Base-by-base conservation (phyloP, 2,888 invertebrate species). In the Caenorhabditis sinica region DNA sequence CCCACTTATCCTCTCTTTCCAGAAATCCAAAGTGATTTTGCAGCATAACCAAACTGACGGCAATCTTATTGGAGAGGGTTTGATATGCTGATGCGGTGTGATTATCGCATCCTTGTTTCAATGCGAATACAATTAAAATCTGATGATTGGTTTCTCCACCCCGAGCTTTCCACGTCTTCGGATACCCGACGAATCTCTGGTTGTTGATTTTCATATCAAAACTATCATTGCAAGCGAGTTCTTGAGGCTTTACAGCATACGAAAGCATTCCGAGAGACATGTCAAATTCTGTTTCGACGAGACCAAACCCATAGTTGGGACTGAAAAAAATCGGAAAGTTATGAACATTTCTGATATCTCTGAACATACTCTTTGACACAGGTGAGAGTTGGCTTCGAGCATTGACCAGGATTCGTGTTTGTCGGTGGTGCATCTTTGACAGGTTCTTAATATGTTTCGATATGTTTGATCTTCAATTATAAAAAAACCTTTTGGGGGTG, bases 191-290 rank as follows among this genome's bases (percentile, higher is more conserved):
- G 72, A 89, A 91, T 49, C 91, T 80, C 51, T 87, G 82, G 40
- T 88, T 90, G 80, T 91, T 90, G 28, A 91, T 86, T 79, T 88
- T 87, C 80, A 90, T 68, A 45, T 88, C 89, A 74, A 91, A 90
- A 9, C 86, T 83, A 53, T 87, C 74, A 43, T 89, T 88, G 51
- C 76, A 81, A 3, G 71, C 79, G n/a, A 76, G 80, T 45, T 86
- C 83, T 53, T 89, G 90, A n/a, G 88, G 87, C 66, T 85, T 87
- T 11, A 91, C 80, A 20, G 89, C 79, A 9, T 87, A 73, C 0
- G 89, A 89, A n/a, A 91, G 81, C 85, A 90, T 88, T 51, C 85
- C 85, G 8, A 88, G 82, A 11, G 88, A 82, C 61, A 91, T 71
- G 13, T 89, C 88, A 58, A 75, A 89, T 51, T 69, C 72, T 13